Evolutionary conservation across 92 coral and sea anemone species (phyloP), one percentile per base, ranked within the genome.

Genomic region (Bergia puertoricense): DNA sequence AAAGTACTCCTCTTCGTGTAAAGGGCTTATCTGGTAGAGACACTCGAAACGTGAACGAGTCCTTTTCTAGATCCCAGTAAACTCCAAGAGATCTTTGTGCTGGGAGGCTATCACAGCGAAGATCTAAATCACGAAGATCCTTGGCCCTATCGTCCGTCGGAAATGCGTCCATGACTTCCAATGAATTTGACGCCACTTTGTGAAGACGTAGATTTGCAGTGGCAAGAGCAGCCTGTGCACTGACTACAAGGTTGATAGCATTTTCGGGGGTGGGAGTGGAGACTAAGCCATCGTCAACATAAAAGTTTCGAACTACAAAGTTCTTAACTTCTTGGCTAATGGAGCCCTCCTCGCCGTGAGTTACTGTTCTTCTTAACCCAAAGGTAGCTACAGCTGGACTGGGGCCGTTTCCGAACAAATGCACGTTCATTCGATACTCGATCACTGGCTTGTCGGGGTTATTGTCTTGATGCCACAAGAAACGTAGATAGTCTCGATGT

Each of bases 201-300:
- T 79, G 83, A 50, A 79, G 83, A 46, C 83, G 30, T 6, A 85
- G 15, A 38, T 67, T 67, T 5, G 88, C 77, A 10, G 88, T 42
- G 22, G 88, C 88, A 6, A 84, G n/a, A 46, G 40, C 40, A 4
- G 73, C 74, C 30, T 84, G 88, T 16, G 88, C 14, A n/a, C 45
- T 42, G 4, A 36, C 37, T 9, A 84, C 41, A 7, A 84, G 54
- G 13, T 84, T 48, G 30, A 67, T 84, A 4, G 88, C 77, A n/a
- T 84, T 76, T 79, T 39, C 5, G 8, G 8, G 5, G 5, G 54
- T 48, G 4, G 54, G 54, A 0, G 5, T 48, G 4, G 54, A 85
- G 20, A 78, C 67, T 43, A 85, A 44, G 4, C 88, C 88, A 18
- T 85, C 88, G 67, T 85, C 88, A 7, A 85, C 88, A 22, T 85